Evolutionary conservation across 2,888 invertebrate genomes (phyloP), one percentile per base, ranked within the genome.

Genomic region (Hemithea aestivaria): DNA sequence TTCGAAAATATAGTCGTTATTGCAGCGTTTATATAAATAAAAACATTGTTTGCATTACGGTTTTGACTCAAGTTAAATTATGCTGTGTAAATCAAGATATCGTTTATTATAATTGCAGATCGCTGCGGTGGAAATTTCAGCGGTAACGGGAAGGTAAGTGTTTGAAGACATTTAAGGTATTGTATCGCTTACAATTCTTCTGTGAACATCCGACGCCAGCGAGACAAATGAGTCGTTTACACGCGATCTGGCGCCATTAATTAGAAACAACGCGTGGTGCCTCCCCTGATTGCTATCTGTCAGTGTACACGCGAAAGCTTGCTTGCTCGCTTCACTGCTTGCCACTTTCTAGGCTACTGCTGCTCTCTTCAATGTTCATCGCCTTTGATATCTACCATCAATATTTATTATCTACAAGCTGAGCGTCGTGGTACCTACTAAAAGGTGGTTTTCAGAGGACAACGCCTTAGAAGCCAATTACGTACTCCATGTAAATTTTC

Each of bases 131-230:
- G 62, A 64, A 66, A 62, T 64, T 69, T 71, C 59, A 71, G 56
- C 58, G 53, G 62, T 52, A 62, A 63, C 56, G 59, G 62, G 54
- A 48, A 58, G 63, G 66, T 70, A 73, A 78, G 77, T 78, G 77
- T 80, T 75, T 73, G 73, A 75, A 76, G 78, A 78, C 73, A 73
- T 79, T 78, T 75, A 75, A 73, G 72, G 73, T 70, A 80, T 80
- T 77, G 79, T 78, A 80, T 80, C 79, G 79, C 81, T 77, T 77
- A 77, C 81, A 74, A 77, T 80, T 78, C 77, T 77, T 76, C 80
- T 77, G 78, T 73, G 79, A 72, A 73, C 77, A 80, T 82, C 80
- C 81, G 79, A 76, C 80, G 63, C 54, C 34, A 60, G 63, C 50
- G 68, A 77, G 79, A 82, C 80, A 78, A 81, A 82, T 80, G 79